Percentiles rank a stretch among this genome's conserved stretches.
Evolutionary conservation across 2,888 invertebrate species (phyloP).

Genomic region (Neria commutata): DNA sequence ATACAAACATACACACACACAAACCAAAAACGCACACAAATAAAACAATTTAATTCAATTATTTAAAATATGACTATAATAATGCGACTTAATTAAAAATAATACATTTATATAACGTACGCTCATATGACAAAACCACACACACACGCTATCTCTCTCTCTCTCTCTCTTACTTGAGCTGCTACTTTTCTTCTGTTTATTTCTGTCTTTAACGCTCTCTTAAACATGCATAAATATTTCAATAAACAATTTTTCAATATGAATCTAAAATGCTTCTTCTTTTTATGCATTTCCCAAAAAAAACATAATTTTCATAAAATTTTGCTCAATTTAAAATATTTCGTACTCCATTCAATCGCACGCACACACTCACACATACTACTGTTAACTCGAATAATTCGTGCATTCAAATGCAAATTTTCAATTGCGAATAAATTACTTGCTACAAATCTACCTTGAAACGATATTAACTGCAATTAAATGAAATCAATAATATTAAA

Average conservation of each 20-base stretch:
- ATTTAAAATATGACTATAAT: too few relatives aligned
- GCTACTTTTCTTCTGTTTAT: too few relatives aligned
- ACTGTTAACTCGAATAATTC: slow-evolving; percentile 41
- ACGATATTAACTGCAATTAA: slow-evolving; percentile 26
- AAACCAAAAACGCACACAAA: background rate
- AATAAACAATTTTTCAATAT: slow-evolving; percentile 14
- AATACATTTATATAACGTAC: too few relatives aligned
- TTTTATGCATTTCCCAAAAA: too few relatives aligned
- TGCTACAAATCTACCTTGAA: slow-evolving; percentile 35
- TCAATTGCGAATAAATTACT: slow-evolving; percentile 31
- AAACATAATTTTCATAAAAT: slow-evolving; percentile 10
- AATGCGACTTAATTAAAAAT: too few relatives aligned
- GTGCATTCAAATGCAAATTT: slow-evolving; percentile 36
- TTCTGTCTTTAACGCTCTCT: background rate
- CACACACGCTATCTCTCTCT: too few relatives aligned
- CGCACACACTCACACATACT: slow-evolving; percentile 30
- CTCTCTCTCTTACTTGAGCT: too few relatives aligned
- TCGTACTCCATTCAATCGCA: slow-evolving; percentile 25
- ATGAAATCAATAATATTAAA: slow-evolving; percentile 16
- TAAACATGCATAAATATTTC: background rate
- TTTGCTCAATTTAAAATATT: slow-evolving; percentile 24
- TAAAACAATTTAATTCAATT: too few relatives aligned
- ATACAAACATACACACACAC: slow-evolving; percentile 20
- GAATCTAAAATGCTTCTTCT: slow-evolving; percentile 1
- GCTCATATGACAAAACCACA: too few relatives aligned